These are phyloP conservation scores for Agapornis roseicollis DNA, from an alignment of 2,113 vertebrate genomes.

Conservation along the genomic window DNA sequence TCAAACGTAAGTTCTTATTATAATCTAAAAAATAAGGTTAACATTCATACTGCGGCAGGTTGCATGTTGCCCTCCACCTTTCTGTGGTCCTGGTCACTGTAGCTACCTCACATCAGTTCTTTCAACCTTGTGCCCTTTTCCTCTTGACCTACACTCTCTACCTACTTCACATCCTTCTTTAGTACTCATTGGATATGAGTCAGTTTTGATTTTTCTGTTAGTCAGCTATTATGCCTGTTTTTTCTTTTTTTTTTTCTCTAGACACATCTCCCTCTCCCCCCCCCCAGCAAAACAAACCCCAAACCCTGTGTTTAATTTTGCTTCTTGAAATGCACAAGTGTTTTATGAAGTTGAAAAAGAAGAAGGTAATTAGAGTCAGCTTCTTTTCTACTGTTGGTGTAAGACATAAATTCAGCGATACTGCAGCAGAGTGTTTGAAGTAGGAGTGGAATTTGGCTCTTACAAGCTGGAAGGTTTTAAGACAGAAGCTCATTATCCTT, in stretches of 20 bases:
- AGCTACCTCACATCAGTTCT: background rate
- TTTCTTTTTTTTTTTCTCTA: no score
- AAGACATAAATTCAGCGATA: slow-evolving; percentile 1
- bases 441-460: background rate
- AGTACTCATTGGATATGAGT: background rate
- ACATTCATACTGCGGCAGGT: background rate
- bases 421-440: background rate
- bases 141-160: background rate
- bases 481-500: background rate
- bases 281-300: background rate
- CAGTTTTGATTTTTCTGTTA: background rate
- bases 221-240: background rate
- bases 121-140: background rate
- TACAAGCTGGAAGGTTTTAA: background rate
- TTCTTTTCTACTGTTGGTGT: background rate
- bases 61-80: background rate
- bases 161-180: background rate
- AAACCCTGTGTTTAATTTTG: background rate
- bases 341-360: background rate
- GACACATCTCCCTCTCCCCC: background rate
- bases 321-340: background rate
- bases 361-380: background rate
- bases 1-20: background rate
- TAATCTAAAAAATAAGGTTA: background rate
- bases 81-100: background rate